Conservation (phyloP, 2,888 invertebrate genomes). For the Unio delphinus region DNA sequence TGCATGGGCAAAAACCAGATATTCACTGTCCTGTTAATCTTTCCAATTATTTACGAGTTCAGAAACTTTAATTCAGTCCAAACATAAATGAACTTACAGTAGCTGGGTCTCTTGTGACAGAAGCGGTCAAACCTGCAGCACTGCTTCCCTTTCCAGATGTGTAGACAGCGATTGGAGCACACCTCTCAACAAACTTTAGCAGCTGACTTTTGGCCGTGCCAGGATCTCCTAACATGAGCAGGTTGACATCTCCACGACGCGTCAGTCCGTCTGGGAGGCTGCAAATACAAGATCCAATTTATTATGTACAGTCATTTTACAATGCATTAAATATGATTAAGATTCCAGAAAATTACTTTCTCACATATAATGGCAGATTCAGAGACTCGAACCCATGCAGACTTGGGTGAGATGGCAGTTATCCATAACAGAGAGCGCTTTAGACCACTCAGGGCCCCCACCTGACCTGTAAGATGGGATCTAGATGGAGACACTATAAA, state of each 20-base stretch:
- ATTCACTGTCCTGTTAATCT: too few relatives aligned
- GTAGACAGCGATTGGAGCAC: constrained; percentile 92
- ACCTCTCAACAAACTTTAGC: constrained; percentile 96
- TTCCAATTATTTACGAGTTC: too few relatives aligned
- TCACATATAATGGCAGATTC: neutral
- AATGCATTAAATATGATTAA: neutral
- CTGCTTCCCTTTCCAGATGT: constrained; percentile 99
- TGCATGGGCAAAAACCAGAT: too few relatives aligned
- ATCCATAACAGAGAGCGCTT: too few relatives aligned
- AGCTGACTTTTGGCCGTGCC: constrained; percentile 99
- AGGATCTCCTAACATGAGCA: constrained; percentile 95
- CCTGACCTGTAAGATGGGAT: too few relatives aligned
- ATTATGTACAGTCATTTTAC: neutral
- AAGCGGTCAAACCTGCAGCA: constrained; percentile 98
- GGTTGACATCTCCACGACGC: constrained; percentile 96
- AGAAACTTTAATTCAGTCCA: too few relatives aligned
- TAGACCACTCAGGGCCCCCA: too few relatives aligned
- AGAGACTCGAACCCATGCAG: too few relatives aligned
- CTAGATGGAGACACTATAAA: too few relatives aligned
- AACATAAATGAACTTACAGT: constrained; percentile 78
- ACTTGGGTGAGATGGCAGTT: too few relatives aligned
- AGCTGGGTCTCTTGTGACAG: constrained; percentile 92
- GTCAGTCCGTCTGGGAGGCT: constrained; percentile 94
- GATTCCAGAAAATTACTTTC: neutral
- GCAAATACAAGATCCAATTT: constrained; percentile 2